Evolutionary conservation across 2,888 invertebrate genomes (phyloP).

Genomic region (Tiliacea citrago): DNA sequence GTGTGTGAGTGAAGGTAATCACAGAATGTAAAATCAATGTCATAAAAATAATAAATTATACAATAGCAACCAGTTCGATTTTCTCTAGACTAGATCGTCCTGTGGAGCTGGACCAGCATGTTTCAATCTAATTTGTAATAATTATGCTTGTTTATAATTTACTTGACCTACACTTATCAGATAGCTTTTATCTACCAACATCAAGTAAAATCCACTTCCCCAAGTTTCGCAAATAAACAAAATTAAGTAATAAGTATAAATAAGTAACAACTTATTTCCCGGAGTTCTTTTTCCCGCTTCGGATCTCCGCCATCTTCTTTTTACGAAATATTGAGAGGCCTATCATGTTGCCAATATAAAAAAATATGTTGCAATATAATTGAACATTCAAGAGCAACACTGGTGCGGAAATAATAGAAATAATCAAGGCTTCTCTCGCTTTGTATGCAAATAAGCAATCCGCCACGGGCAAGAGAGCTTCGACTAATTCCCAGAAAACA

Average conservation of each 20-base stretch:
- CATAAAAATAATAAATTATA: too few species aligned
- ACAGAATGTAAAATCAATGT: too few species aligned
- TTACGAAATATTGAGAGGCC: slow-evolving; percentile 38
- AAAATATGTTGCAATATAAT: slow-evolving; percentile 67
- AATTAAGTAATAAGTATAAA: slow-evolving; percentile 29
- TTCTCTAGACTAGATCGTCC: too few species aligned
- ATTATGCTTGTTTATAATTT: too few species aligned
- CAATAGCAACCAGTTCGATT: too few species aligned
- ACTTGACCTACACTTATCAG: neutral
- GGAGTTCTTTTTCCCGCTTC: slow-evolving; percentile 22
- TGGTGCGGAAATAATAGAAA: slow-evolving; percentile 80
- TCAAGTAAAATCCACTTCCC: slow-evolving; percentile 5
- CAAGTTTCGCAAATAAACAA: slow-evolving; percentile 16
- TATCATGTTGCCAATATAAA: slow-evolving; percentile 57
- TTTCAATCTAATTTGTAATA: too few species aligned
- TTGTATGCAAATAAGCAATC: slow-evolving; percentile 84
- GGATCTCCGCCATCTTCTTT: slow-evolving; percentile 29
- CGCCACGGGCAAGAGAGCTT: slow-evolving; percentile 74
- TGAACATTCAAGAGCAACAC: slow-evolving; percentile 60
- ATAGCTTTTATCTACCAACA: slow-evolving; percentile 1
- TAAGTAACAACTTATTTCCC: slow-evolving; percentile 30
- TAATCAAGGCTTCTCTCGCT: slow-evolving; percentile 79
- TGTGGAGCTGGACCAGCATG: too few species aligned
- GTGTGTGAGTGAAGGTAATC: too few species aligned
- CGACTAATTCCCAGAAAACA: slow-evolving; percentile 84